Base-by-base conservation (phyloP, 2,888 invertebrate species). In the Dasysyrphus tricinctus region DNA sequence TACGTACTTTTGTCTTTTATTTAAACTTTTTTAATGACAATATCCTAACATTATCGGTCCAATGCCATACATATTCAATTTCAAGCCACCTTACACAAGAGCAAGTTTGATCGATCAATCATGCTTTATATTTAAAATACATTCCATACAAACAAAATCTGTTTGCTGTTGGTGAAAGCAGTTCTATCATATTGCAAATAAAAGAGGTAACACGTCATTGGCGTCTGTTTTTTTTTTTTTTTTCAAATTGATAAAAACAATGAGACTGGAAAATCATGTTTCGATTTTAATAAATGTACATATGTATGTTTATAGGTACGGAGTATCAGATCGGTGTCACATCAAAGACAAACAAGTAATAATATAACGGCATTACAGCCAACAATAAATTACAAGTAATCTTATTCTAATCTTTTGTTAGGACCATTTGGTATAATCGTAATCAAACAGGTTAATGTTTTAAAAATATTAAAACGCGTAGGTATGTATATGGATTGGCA, bases 191-290 rank as follows among this genome's bases (percentile, higher is more conserved):
- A 1, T 54, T 29, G 7, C 24, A 29, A 29, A 29, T 54, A 14
- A 7, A 54, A 29, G 54, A 7, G 3, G 1, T n/a, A 14, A 29
- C n/a, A 37, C 57, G 57, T 57, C 57, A 57, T 37, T 57, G 11
- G 16, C 11, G 34, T 34, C n/a, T 34, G 34, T 54, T 51, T 51
- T 56, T 32, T 56, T 14, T 51, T 9, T 16, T n/a, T 56, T 2
- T n/a, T n/a, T n/a, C n/a, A n/a, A 56, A 37, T 57, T 57, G 16
- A 34, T 19, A 57, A 57, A 57, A 37, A 37, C n/a, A 57, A 16
- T 57, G 11, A 19, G 34, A 57, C 57, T 57, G 57, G 57, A 57
- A 16, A 57, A 57, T 57, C 57, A 37, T 57, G 57, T 57, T 57
- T 57, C 16, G 5, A 57, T 57, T 57, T 37, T 57, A 11, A 57